Evolutionary conservation across 2,113 vertebrate genomes (phyloP).

Genomic region (Dermatemys mawii): DNA sequence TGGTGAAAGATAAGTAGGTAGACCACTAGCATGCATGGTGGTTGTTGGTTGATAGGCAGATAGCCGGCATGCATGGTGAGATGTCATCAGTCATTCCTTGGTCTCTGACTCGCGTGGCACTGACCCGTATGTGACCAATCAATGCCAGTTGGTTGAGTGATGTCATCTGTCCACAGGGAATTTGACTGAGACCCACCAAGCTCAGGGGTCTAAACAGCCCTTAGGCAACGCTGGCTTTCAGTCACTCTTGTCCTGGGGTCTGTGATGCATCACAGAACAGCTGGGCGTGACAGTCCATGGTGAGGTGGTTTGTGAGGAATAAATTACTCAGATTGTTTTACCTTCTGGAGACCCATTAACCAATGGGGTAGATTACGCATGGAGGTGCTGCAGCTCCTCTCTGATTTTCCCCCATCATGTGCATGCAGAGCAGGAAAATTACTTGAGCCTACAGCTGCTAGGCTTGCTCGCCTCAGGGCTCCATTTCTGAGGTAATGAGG

Average conservation of each 20-base stretch:
- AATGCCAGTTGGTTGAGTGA: background rate
- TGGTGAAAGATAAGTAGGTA: background rate
- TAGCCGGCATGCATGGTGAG: background rate
- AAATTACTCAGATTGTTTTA: background rate
- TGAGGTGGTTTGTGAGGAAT: background rate
- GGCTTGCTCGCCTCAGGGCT: background rate
- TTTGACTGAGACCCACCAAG: background rate
- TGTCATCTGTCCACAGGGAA: background rate
- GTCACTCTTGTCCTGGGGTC: background rate
- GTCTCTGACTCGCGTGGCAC: background rate
- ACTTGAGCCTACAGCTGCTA: background rate
- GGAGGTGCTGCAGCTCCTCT: background rate
- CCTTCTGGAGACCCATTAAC: background rate
- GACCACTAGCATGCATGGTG: background rate
- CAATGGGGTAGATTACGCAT: rapidly evolving
- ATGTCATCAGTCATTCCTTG: background rate
- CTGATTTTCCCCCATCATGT: background rate
- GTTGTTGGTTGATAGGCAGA: background rate
- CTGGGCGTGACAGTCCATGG: too few species aligned
- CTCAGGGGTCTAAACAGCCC: rapidly evolving
- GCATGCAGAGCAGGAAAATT: background rate
- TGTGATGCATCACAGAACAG: background rate
- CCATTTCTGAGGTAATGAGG: background rate
- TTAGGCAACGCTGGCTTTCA: background rate
- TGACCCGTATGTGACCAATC: too few species aligned